phyloP scores from a whole-genome alignment of 2,797 vertebrate species.

The Microcaecilia unicolor region DNA sequence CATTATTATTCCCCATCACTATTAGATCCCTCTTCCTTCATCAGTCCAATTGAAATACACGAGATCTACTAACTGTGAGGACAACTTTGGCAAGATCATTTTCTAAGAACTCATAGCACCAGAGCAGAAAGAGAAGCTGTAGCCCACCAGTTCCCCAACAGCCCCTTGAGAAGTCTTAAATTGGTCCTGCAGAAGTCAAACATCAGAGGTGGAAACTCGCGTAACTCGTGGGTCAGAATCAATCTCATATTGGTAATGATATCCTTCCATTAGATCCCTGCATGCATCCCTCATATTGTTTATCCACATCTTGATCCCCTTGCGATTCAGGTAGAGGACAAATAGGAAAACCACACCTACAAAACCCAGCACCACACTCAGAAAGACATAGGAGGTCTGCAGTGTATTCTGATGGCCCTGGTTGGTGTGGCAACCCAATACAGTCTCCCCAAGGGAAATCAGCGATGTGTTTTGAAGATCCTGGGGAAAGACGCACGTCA shows the following conservation, averaged over 20 bases:
- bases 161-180: background rate
- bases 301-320: slow-evolving; percentile 63
- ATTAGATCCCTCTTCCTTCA: too few relatives aligned
- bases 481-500: slow-evolving; percentile 48
- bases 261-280: slow-evolving; percentile 58
- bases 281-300: slow-evolving; percentile 53
- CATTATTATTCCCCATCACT: too few relatives aligned
- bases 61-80: background rate
- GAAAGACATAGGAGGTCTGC: slow-evolving; percentile 62
- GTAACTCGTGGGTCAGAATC: slow-evolving; percentile 59
- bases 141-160: too few relatives aligned
- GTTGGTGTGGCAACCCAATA: slow-evolving; percentile 40
- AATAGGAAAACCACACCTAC: slow-evolving; percentile 68
- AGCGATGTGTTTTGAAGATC: slow-evolving; percentile 26
- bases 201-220: slow-evolving; percentile 38
- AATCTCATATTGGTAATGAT: slow-evolving; percentile 63
- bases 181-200: slow-evolving; percentile 23
- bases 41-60: too few relatives aligned
- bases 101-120: background rate
- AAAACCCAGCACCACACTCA: slow-evolving; percentile 61
- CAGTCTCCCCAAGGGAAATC: slow-evolving; percentile 20
- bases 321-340: slow-evolving; percentile 69
- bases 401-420: slow-evolving; percentile 43
- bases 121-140: accelerated
- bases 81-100: too few relatives aligned